Evolutionary conservation across 2,797 vertebrate genomes (phyloP).

Genomic region (Atherinosoma microstoma): DNA sequence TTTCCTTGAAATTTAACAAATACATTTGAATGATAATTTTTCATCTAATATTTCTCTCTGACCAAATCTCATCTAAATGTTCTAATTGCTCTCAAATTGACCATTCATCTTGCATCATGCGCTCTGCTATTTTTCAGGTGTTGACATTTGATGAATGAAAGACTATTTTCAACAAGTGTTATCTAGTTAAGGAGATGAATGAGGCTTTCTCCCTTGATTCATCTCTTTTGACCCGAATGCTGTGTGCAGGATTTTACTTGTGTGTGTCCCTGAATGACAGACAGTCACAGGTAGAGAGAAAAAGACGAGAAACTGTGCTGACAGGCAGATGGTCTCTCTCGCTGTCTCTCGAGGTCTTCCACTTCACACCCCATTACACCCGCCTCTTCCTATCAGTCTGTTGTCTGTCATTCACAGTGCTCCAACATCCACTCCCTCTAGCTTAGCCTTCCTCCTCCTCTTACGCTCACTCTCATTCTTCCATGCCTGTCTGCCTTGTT

Average conservation of each 20-base stretch:
- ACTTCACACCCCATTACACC: conserved; percentile 90
- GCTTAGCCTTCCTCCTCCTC: conserved; percentile 25
- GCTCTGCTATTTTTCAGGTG: conserved; percentile 17
- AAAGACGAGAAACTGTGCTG: conserved; percentile 49
- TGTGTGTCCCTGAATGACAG: conserved; percentile 17
- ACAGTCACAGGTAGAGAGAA: conserved; percentile 36
- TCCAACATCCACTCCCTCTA: conserved; percentile 49
- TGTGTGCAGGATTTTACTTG: conserved; percentile 15
- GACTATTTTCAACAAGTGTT: conserved; percentile 55
- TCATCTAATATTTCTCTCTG: background rate
- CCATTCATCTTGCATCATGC: background rate
- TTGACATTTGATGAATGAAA: conserved; percentile 28
- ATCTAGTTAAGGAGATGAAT: conserved; percentile 50
- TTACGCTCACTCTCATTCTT: conserved; percentile 53
- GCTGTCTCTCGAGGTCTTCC: conserved; percentile 80
- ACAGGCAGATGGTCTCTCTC: conserved; percentile 72
- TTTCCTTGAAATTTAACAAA: background rate
- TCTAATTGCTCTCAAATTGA: background rate
- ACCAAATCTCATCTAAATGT: background rate
- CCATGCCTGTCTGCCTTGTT: conserved; percentile 70
- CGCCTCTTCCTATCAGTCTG: conserved; percentile 80
- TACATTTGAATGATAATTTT: background rate
- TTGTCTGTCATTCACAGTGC: conserved; percentile 78
- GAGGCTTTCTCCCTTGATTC: conserved; percentile 46
- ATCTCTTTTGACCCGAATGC: conserved; percentile 35